Percentiles rank a stretch among this genome's conserved stretches.
Evolutionary conservation across 2,113 vertebrate genomes (phyloP).

Genomic region (Melanostigma gelatinosum): DNA sequence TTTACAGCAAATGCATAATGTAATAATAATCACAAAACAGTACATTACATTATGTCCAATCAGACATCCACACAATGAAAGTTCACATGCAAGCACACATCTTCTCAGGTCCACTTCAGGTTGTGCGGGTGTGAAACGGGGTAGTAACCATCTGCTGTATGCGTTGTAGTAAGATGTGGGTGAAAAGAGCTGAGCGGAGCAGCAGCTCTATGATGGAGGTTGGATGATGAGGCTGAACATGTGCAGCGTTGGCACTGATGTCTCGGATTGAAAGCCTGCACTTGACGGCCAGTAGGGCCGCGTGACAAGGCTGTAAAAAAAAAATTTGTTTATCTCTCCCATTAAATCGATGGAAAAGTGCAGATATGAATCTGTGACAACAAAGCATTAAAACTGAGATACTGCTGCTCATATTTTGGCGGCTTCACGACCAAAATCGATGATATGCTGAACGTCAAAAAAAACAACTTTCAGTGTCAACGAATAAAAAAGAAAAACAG

Average conservation of each 20-base stretch:
- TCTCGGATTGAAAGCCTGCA: not conserved
- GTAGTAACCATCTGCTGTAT: not conserved
- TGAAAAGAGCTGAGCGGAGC: not conserved
- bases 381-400: not conserved
- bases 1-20: not conserved
- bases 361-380: not conserved
- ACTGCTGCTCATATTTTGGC: not conserved
- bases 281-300: not conserved
- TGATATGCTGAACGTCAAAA: not conserved
- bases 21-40: not conserved
- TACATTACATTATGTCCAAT: not conserved
- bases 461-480: too few species aligned
- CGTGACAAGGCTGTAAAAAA: not conserved
- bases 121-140: not conserved
- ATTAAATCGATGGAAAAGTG: not conserved
- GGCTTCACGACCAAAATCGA: not conserved
- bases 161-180: not conserved
- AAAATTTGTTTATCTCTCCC: not conserved
- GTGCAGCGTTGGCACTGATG: not conserved
- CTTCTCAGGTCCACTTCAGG: not conserved
- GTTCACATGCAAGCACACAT: not conserved
- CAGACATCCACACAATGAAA: not conserved
- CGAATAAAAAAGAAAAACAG: not conserved
- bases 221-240: not conserved
- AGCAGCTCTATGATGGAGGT: conserved; percentile 2